Base-by-base conservation (phyloP, 2,113 vertebrate genomes). In the Chaetodon trifascialis region DNA sequence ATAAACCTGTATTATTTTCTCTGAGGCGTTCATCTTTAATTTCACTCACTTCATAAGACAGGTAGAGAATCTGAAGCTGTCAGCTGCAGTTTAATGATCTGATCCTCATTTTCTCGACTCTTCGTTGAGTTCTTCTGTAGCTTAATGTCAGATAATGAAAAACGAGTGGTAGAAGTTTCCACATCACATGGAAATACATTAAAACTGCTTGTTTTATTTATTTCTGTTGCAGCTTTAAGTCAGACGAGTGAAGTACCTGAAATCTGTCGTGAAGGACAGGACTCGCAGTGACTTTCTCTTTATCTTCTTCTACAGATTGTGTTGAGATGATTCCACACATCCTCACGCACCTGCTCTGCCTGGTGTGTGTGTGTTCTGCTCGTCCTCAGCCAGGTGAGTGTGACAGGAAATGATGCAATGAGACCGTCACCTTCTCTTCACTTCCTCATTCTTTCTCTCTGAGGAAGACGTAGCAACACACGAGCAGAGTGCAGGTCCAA, bases 251-350 rank as follows among this genome's bases (percentile, higher is more conserved):
- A 21, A 52, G 51, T 21, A 52, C 51, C 51, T 21, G 7, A n/a
- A 52, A 10, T 11, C 7, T 11, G 42, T 11, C 7, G 1, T 44
- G 8, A 44, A 44, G 2, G 7, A 44, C 8, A 44, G 10, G 10
- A 44, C 42, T 44, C 11, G 42, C 11, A 44, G 42, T 44, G 8
- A 11, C 42, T 11, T 44, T 44, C 40, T 9, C 55, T n/a, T 11
- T 2, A 2, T 56, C 87, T 88, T 40, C 40, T 91, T 23, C 30
- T 92, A 77, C 84, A 94, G 98, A 95, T 90, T 88, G 93, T 16
- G 55, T 34, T 15, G 96, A 96, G 93, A 99, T 98, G 97, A 89
- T 95, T 84, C 86, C 95, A 81, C 95, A 84, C 85, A 85, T 96
- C 88, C 90, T 97, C 88, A 94, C 94, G 84, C 93, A 88, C 82